Evolutionary conservation across 2,888 invertebrate genomes (phyloP).

Genomic region (Tinea pellionella): DNA sequence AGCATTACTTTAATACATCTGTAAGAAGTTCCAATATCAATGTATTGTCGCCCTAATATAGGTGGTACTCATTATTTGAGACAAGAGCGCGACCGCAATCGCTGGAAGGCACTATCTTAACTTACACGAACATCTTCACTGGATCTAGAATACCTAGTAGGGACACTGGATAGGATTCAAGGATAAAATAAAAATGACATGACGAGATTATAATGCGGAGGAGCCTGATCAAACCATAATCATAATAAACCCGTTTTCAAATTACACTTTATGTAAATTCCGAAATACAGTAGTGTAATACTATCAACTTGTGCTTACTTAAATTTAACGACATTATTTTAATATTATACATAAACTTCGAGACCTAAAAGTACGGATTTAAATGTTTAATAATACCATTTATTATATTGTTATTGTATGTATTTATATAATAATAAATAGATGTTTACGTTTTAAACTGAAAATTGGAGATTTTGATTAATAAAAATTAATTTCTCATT

Average conservation of each 20-base stretch:
- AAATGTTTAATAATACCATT: too few relatives aligned
- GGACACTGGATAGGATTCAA: background rate
- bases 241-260: background rate
- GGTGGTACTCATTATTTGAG: conserved; percentile 40
- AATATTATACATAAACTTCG: too few relatives aligned
- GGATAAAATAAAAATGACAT: conserved; percentile 3
- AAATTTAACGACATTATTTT: background rate
- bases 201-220: conserved; percentile 5
- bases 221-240: conserved; percentile 3
- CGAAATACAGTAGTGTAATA: background rate
- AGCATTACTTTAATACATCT: too few relatives aligned
- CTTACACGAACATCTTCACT: conserved; percentile 44
- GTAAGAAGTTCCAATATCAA: too few relatives aligned
- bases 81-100: conserved; percentile 39
- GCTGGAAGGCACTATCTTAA: conserved; percentile 37
- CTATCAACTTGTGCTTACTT: background rate
- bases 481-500: too few relatives aligned
- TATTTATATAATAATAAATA: background rate
- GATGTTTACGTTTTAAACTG: too few relatives aligned
- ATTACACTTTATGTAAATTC: background rate
- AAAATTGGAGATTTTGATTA: too few relatives aligned
- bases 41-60: background rate
- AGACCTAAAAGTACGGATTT: too few relatives aligned
- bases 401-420: background rate
- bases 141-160: conserved; percentile 16